A percentile compares a stretch with the other conserved stretches of the same genome.
Conservation (phyloP, 2,888 invertebrate species). For the Saturnia pavonia region DNA sequence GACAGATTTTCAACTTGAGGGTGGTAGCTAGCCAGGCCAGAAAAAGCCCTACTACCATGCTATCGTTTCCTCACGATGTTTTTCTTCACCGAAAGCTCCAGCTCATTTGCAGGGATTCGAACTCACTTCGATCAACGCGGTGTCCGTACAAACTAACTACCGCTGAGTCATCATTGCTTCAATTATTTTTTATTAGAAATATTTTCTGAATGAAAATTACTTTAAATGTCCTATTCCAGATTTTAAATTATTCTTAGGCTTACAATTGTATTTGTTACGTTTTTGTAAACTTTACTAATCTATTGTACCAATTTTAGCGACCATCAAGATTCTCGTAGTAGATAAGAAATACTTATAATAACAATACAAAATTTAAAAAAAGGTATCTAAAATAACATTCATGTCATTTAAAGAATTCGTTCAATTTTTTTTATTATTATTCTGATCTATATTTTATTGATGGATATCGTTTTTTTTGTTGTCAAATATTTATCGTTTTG, state of each 20-base stretch:
- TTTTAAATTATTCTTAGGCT: neutral
- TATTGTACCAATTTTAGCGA: neutral
- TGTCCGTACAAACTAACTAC: no score
- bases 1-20: no score
- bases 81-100: no score
- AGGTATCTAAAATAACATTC: neutral
- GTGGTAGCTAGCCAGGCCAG: no score
- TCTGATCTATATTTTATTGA: constrained; percentile 70
- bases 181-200: neutral
- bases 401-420: neutral
- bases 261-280: neutral
- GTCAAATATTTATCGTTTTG: constrained; percentile 65
- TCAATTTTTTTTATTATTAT: constrained; percentile 7
- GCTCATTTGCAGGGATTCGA: no score
- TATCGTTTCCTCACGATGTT: no score
- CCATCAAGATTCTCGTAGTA: no score
- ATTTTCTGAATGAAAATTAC: neutral
- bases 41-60: no score
- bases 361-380: no score
- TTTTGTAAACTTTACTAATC: neutral
- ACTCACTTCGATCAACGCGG: no score
- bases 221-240: neutral
- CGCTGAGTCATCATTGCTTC: no score
- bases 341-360: no score
- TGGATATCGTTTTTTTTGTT: constrained; percentile 45